Evolutionary conservation across 1,140 invertebrate species (phyloP).

Genomic region (Drosophila guanche): DNA sequence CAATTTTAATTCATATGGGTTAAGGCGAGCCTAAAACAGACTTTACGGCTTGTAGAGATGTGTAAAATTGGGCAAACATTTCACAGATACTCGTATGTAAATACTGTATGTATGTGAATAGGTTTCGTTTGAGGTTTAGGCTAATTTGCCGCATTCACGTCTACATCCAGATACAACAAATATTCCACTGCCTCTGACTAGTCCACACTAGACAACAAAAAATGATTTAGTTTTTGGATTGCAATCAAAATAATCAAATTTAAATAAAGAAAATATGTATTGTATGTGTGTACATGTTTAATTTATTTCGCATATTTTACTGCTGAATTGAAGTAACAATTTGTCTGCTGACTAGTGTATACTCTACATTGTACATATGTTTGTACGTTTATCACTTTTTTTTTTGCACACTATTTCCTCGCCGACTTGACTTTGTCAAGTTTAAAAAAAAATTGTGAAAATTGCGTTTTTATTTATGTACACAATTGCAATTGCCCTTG

Average conservation of each 20-base stretch:
- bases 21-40: no score
- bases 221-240: no score
- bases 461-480: conserved; percentile 43
- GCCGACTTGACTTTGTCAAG: conserved; percentile 33
- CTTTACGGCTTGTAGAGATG: no score
- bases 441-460: conserved; percentile 45
- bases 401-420: not conserved
- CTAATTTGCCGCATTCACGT: conserved; percentile 27
- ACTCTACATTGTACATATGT: not conserved
- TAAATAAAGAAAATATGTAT: not conserved
- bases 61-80: conserved; percentile 1
- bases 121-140: conserved; percentile 14
- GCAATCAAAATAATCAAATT: no score
- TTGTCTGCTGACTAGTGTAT: conserved; percentile 5
- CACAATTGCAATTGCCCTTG: conserved; percentile 12
- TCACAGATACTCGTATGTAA: no score
- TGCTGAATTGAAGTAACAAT: no score
- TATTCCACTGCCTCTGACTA: conserved; percentile 13
- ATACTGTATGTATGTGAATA: not conserved
- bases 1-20: no score
- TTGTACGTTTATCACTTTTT: conserved; percentile 16
- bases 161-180: not conserved
- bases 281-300: not conserved
- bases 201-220: conserved; percentile 21
- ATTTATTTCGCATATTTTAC: not conserved